phyloP scores from a whole-genome alignment of 2,888 invertebrate genomes.

The Mesorhabditis belari region DNA sequence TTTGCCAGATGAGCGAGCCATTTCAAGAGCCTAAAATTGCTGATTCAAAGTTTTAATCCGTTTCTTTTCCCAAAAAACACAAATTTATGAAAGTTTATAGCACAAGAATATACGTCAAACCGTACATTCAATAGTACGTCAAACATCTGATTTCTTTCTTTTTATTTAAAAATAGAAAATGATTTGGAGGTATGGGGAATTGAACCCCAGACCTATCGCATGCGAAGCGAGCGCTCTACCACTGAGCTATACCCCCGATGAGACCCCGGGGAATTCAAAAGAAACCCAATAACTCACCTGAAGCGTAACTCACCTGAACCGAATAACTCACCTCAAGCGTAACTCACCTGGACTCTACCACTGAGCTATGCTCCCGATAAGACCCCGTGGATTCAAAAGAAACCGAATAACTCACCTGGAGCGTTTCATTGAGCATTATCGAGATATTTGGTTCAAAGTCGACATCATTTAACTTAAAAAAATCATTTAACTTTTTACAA shows the following conservation, averaged over 20 bases:
- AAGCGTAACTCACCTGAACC: too few relatives aligned
- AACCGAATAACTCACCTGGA: constrained; percentile 63
- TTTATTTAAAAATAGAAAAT: too few relatives aligned
- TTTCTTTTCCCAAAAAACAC: background rate
- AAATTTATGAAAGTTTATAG: too few relatives aligned
- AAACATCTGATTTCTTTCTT: too few relatives aligned
- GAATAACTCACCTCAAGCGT: too few relatives aligned
- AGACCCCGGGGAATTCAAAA: too few relatives aligned
- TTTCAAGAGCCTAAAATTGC: constrained; percentile 65
- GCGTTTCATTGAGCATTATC: constrained; percentile 73
- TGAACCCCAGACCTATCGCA: constrained; percentile 48
- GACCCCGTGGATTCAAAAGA: too few relatives aligned
- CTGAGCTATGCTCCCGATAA: too few relatives aligned
- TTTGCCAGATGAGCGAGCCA: constrained; percentile 65
- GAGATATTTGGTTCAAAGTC: constrained; percentile 75
- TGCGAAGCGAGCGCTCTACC: constrained; percentile 46
- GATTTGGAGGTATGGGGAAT: constrained; percentile 29
- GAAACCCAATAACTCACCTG: too few relatives aligned
- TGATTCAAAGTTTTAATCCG: background rate
- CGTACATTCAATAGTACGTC: too few relatives aligned
- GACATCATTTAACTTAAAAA: constrained; percentile 75
- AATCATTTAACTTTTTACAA: background rate
- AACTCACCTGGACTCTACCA: too few relatives aligned
- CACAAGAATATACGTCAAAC: too few relatives aligned
- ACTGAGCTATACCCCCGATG: constrained; percentile 38